These are phyloP conservation scores for Drosophila multiciliata DNA, from an alignment of 2,888 invertebrate species.

Conservation along the genomic window DNA sequence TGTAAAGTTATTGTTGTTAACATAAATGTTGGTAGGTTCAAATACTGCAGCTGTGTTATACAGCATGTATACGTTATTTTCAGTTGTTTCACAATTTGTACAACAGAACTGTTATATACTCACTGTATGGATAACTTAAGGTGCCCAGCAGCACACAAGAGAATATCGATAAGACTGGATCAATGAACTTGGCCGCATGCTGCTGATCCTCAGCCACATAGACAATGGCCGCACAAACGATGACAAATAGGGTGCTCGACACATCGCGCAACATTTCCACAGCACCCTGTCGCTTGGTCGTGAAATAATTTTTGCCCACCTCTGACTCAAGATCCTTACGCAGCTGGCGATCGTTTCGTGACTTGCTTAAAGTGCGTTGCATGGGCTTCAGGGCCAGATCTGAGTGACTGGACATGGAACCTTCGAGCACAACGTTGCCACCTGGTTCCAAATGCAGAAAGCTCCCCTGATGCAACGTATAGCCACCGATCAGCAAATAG, in stretches of 20 bases:
- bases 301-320: slow-evolving; percentile 68
- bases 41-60: neutral
- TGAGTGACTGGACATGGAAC: slow-evolving; percentile 77
- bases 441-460: slow-evolving; percentile 88
- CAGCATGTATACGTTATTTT: neutral
- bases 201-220: slow-evolving; percentile 86
- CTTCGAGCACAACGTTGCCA: slow-evolving; percentile 88
- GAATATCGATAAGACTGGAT: slow-evolving; percentile 91
- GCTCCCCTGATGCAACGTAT: slow-evolving; percentile 90
- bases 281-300: slow-evolving; percentile 86
- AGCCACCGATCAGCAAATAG: slow-evolving; percentile 92
- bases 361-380: slow-evolving; percentile 85
- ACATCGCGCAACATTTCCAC: slow-evolving; percentile 88
- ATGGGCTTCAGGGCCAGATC: slow-evolving; percentile 82
- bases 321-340: slow-evolving; percentile 70
- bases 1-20: slow-evolving; percentile 16
- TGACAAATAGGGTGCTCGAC: slow-evolving; percentile 90
- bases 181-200: slow-evolving; percentile 89
- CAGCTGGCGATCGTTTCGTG: slow-evolving; percentile 72
- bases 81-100: neutral
- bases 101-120: slow-evolving; percentile 82
- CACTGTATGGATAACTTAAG: slow-evolving; percentile 93
- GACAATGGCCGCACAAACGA: slow-evolving; percentile 88
- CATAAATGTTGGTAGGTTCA: neutral
- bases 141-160: slow-evolving; percentile 90